Percentiles rank a stretch among this genome's conserved stretches.
Conservation (phyloP, 2,113 vertebrate species). For the Carassius carassius region DNA sequence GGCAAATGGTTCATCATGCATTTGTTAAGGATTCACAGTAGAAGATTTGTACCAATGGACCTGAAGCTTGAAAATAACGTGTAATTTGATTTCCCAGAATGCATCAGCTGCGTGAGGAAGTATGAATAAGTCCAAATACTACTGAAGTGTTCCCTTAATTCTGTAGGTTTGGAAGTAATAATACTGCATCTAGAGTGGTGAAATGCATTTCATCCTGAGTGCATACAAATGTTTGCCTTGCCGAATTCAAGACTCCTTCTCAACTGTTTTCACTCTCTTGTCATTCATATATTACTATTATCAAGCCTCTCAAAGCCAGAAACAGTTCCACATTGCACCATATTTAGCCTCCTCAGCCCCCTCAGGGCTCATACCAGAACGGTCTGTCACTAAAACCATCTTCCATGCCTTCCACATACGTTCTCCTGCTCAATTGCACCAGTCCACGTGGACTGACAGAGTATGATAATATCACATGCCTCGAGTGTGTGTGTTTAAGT, state of each 20-base stretch:
- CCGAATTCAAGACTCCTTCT: slow-evolving; percentile 72
- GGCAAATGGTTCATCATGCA: neutral
- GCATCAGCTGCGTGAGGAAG: neutral
- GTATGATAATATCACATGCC: slow-evolving; percentile 32
- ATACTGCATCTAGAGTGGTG: neutral
- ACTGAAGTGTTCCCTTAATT: neutral
- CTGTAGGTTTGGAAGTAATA: neutral
- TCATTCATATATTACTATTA: slow-evolving; percentile 77
- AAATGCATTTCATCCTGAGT: neutral
- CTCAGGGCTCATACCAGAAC: slow-evolving; percentile 57
- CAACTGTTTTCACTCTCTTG: slow-evolving; percentile 62
- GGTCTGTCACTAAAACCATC: slow-evolving; percentile 41
- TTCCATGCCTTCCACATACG: slow-evolving; percentile 39
- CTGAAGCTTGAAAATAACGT: neutral
- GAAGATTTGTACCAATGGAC: neutral
- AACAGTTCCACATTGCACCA: slow-evolving; percentile 66
- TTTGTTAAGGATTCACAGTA: neutral
- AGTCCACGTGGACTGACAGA: slow-evolving; percentile 36
- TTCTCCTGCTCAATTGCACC: slow-evolving; percentile 43
- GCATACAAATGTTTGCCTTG: slow-evolving; percentile 15
- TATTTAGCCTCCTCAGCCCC: slow-evolving; percentile 75
- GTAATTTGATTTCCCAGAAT: neutral
- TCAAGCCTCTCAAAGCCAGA: slow-evolving; percentile 74
- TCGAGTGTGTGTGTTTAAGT: neutral
- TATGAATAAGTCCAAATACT: neutral